Percentiles rank a stretch among this genome's conserved stretches.
Conservation (phyloP, 2,797 vertebrate genomes). For the Malurus leucopterus region DNA sequence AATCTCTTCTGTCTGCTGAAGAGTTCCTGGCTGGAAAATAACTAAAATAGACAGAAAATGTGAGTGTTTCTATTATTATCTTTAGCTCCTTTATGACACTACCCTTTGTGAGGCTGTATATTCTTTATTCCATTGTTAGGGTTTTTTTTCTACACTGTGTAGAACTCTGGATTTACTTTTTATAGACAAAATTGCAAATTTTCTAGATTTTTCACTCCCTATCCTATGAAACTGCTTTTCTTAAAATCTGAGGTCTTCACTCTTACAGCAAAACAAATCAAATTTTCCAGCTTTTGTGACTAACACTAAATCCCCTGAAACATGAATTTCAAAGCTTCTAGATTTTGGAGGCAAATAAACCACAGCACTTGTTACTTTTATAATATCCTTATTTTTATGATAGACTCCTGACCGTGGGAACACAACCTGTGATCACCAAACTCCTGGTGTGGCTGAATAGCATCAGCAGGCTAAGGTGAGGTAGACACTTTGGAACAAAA, state of each 20-base stretch:
- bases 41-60: neutral
- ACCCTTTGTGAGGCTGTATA: neutral
- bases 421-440: neutral
- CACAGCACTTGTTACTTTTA: neutral
- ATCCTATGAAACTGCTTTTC: neutral
- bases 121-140: neutral
- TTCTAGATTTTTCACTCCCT: neutral
- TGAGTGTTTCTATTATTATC: neutral
- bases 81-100: neutral
- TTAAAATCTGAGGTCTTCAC: neutral
- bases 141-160: neutral
- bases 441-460: neutral
- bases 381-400: neutral
- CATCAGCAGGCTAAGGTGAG: neutral
- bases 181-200: neutral
- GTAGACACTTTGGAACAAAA: neutral
- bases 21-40: neutral
- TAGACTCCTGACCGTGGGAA: neutral
- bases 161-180: neutral
- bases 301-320: neutral
- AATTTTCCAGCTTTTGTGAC: neutral
- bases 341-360: neutral
- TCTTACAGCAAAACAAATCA: neutral
- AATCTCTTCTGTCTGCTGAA: constrained; percentile 1
- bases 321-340: neutral